Base-by-base conservation (phyloP, 2,113 vertebrate species). In the Struthidea cinerea region DNA sequence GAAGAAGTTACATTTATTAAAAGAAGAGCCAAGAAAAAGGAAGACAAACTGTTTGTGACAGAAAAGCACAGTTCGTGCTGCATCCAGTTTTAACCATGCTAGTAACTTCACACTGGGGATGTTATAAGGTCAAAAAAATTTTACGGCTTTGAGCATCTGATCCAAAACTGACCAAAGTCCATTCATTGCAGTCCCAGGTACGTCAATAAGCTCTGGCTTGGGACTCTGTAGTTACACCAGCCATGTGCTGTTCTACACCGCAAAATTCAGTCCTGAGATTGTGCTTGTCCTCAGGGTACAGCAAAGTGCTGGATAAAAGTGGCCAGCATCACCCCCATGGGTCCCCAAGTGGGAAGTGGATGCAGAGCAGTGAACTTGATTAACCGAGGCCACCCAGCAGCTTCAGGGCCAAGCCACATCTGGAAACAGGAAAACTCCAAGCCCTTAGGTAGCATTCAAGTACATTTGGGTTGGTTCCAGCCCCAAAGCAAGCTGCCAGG, bases 1-100 rank as follows among this genome's bases (percentile, higher is more conserved):
- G 71, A 90, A 61, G 85, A 78, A 55, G 90, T 75, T 89, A 57
- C 76, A 70, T 96, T 84, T 92, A 87, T 93, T 96, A 93, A 90
- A 94, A 75, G 78, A 84, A 49, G 68, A 92, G 89, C 35, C 63
- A 67, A 75, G 89, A 23, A 84, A 86, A 87, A 77, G 50, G 87
- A 55, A 95, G 84, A 93, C 53, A 91, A 86, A 78, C 56, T 75
- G 87, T 56, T 74, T 60, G 76, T 44, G 79, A 90, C 79, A 85
- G 68, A 69, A 90, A 60, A 93, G 67, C 24, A 2, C 24, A 39
- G 59, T 46, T 80, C 1, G 13, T 84, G 79, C 83, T 63, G 56
- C 68, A 87, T 56, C 49, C 70, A 83, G 55, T 42, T 77, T 83
- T 6, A 19, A 50, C 46, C 0, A 0, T 32, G 75, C 57, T n/a